A percentile compares a stretch with the other conserved stretches of the same genome.
Conservation (phyloP, 2,888 invertebrate species). For the Parthenolecanium corni region DNA sequence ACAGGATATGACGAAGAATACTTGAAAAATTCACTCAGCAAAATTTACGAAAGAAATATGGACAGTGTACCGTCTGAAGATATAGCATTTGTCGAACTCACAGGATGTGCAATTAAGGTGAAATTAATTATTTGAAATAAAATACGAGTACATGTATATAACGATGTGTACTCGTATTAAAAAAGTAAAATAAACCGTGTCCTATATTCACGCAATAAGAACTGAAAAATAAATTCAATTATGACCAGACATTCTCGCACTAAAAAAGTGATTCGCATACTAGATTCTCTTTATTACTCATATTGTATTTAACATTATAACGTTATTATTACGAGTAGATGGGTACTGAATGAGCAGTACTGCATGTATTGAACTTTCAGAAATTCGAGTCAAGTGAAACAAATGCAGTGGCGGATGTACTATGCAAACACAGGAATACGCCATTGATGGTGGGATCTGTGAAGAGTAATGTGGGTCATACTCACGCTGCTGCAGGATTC, state of each 20-base stretch:
- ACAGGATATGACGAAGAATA: background rate
- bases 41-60: slow-evolving; percentile 28
- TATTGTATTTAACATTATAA: too few species aligned
- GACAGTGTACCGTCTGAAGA: slow-evolving; percentile 28
- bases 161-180: too few species aligned
- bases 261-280: too few species aligned
- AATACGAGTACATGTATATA: too few species aligned
- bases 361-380: too few species aligned
- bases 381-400: slow-evolving; percentile 30
- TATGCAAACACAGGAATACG: slow-evolving; percentile 14
- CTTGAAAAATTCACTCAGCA: slow-evolving; percentile 22
- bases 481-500: slow-evolving; percentile 42
- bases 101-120: slow-evolving; percentile 26
- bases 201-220: too few species aligned
- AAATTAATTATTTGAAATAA: too few species aligned
- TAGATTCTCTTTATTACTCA: too few species aligned
- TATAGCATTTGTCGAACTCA: slow-evolving; percentile 32
- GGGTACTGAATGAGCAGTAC: too few species aligned
- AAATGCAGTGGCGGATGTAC: slow-evolving; percentile 29
- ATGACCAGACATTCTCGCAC: background rate
- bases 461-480: slow-evolving; percentile 50
- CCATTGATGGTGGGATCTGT: slow-evolving; percentile 48
- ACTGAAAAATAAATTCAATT: too few species aligned
- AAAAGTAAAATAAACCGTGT: too few species aligned
- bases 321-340: too few species aligned